These are phyloP conservation scores for Ferdinandea cuprea DNA, from an alignment of 2,888 invertebrate species.

Conservation along the genomic window DNA sequence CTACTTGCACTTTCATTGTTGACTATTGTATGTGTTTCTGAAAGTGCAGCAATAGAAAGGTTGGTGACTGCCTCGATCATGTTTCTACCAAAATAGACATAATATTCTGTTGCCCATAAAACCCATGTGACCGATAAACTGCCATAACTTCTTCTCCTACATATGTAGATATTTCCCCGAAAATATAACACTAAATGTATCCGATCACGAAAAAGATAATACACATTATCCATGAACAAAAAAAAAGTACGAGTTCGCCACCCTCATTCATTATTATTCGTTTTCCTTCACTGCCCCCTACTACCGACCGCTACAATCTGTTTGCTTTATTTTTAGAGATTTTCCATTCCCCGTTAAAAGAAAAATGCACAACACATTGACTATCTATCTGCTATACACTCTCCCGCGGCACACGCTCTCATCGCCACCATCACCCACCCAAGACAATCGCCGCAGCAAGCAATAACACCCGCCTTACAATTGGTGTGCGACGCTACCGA, in stretches of 20 bases:
- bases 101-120: too few relatives aligned
- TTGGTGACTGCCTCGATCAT: too few relatives aligned
- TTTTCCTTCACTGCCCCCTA: not conserved
- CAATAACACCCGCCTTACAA: constrained; percentile 70
- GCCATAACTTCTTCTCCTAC: too few relatives aligned
- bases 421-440: constrained; percentile 37
- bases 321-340: constrained; percentile 67
- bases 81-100: too few relatives aligned
- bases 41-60: too few relatives aligned
- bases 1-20: too few relatives aligned
- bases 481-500: constrained; percentile 46
- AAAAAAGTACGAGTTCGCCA: constrained; percentile 57
- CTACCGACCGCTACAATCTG: constrained; percentile 20
- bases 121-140: too few relatives aligned
- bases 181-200: constrained; percentile 10
- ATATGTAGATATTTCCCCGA: not conserved
- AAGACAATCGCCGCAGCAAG: constrained; percentile 65
- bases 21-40: too few relatives aligned
- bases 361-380: constrained; percentile 58
- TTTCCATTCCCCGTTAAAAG: constrained; percentile 46
- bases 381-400: constrained; percentile 44
- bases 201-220: constrained; percentile 19
- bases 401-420: constrained; percentile 43
- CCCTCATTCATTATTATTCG: constrained; percentile 55
- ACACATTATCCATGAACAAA: constrained; percentile 33